Conservation (phyloP, 2,888 invertebrate genomes). For the Drosophila differens region DNA sequence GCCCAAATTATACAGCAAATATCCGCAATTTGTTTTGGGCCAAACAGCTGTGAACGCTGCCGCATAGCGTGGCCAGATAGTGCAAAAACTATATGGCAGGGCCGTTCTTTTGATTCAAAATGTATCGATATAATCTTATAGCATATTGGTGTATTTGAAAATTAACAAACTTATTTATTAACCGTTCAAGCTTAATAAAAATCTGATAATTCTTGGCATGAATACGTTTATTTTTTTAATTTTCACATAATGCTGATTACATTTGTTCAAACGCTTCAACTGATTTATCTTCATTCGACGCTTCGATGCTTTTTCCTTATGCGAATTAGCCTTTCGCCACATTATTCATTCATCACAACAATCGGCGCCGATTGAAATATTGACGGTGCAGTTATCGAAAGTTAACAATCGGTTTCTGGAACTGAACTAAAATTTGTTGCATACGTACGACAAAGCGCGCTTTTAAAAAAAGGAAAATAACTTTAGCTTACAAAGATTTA, state of each 20-base stretch:
- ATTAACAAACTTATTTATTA: neutral
- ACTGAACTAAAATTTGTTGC: neutral
- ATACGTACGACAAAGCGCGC: neutral
- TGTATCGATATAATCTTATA: constrained; percentile 7
- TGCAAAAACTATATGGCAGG: neutral
- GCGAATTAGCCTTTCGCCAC: constrained; percentile 12
- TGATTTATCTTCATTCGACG: neutral
- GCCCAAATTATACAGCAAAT: constrained; percentile 1
- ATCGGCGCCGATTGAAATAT: neutral
- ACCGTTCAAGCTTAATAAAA: neutral
- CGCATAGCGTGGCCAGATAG: constrained; percentile 23
- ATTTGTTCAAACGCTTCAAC: constrained; percentile 4
- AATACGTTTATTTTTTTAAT: neutral
- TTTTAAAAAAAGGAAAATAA: neutral
- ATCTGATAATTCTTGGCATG: neutral
- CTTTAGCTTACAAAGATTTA: neutral
- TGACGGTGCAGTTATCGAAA: constrained; percentile 8
- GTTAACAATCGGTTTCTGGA: neutral
- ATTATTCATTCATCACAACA: constrained; percentile 9
- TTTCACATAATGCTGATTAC: neutral
- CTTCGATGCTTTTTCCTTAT: constrained; percentile 13
- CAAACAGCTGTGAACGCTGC: constrained; percentile 49
- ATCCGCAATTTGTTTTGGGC: constrained; percentile 40
- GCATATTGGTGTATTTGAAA: neutral
- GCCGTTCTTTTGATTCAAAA: neutral